These are phyloP conservation scores for Geothlypis trichas DNA, from an alignment of 2,113 vertebrate species.

Conservation along the genomic window DNA sequence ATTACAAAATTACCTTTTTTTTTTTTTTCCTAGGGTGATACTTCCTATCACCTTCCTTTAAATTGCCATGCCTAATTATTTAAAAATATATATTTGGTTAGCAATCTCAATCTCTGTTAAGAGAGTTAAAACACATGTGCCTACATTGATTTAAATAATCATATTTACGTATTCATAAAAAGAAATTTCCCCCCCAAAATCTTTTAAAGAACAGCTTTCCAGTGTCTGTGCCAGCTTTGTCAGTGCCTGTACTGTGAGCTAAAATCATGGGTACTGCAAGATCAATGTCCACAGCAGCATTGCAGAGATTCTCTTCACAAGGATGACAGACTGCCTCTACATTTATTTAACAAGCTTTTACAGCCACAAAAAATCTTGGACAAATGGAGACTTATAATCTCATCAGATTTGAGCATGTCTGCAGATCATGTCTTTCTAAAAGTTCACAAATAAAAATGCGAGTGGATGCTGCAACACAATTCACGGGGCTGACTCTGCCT, in stretches of 20 bases:
- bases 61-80: not conserved
- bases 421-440: not conserved
- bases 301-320: not conserved
- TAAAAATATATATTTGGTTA: not conserved
- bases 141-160: not conserved
- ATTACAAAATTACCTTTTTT: no score
- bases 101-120: not conserved
- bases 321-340: not conserved
- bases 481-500: not conserved
- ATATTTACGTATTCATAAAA: not conserved
- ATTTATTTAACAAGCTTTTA: not conserved
- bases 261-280: not conserved
- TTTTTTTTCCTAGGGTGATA: no score
- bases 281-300: fast-evolving
- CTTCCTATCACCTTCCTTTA: not conserved
- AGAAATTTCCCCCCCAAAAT: not conserved
- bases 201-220: not conserved
- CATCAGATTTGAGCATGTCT: not conserved
- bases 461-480: not conserved
- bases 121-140: fast-evolving
- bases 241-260: not conserved
- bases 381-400: not conserved
- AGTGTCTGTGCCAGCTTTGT: not conserved
- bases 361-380: not conserved
- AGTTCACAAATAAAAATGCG: not conserved